These are phyloP conservation scores for Hypomecis atomaria DNA, from an alignment of 2,888 invertebrate species.

Conservation along the genomic window DNA sequence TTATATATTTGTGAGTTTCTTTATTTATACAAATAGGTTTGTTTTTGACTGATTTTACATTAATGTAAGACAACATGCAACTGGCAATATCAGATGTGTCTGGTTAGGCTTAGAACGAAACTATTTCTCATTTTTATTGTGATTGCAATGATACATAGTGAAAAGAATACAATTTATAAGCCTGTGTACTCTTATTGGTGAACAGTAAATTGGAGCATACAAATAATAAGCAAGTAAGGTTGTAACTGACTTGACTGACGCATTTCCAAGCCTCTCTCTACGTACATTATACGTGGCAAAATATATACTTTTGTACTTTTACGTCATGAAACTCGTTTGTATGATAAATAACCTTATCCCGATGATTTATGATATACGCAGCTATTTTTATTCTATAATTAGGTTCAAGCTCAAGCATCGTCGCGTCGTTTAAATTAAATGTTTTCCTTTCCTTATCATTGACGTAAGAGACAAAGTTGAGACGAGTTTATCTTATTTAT, in stretches of 20 bases:
- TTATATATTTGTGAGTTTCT: too few species aligned
- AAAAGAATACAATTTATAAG: too few species aligned
- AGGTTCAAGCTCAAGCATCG: constrained; percentile 23
- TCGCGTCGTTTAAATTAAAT: constrained; percentile 20
- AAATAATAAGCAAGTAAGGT: too few species aligned
- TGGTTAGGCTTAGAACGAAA: too few species aligned
- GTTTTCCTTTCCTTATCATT: constrained; percentile 44
- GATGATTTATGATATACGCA: constrained; percentile 10
- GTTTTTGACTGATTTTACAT: too few species aligned
- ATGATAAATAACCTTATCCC: constrained; percentile 7
- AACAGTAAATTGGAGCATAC: too few species aligned
- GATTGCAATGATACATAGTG: too few species aligned
- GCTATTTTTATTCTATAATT: constrained; percentile 28
- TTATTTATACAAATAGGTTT: too few species aligned
- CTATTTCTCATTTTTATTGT: too few species aligned
- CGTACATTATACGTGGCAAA: neutral
- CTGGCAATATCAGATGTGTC: too few species aligned
- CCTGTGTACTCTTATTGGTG: too few species aligned
- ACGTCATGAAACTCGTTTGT: constrained; percentile 17
- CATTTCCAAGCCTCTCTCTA: constrained; percentile 1
- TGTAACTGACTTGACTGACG: neutral
- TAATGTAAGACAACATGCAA: too few species aligned
- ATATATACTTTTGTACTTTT: constrained; percentile 11
- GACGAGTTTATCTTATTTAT: constrained; percentile 50
- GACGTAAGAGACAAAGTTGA: constrained; percentile 52